Conservation (phyloP, 2,113 vertebrate species). For the Fulica atra region DNA sequence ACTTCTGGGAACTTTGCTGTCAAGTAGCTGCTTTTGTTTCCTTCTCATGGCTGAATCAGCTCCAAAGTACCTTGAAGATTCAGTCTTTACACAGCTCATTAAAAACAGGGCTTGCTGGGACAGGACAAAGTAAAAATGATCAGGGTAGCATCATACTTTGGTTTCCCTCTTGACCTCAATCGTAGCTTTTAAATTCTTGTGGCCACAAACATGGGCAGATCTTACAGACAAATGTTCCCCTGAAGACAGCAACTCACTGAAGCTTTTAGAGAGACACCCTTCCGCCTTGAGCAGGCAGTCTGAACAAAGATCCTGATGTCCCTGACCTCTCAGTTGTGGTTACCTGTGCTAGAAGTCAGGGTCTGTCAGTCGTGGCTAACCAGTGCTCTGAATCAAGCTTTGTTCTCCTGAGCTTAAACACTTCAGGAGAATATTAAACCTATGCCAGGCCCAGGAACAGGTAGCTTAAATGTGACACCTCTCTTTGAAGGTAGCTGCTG, state of each 20-base stretch:
- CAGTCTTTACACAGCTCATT: background rate
- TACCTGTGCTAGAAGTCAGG: background rate
- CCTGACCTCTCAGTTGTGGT: background rate
- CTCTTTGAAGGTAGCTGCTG: background rate
- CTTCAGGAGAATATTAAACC: background rate
- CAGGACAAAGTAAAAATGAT: background rate
- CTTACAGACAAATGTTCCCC: background rate
- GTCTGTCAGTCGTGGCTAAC: background rate
- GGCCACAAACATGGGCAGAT: background rate
- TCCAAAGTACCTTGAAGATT: background rate
- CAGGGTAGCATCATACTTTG: background rate
- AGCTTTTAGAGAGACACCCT: background rate
- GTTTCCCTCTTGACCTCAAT: background rate
- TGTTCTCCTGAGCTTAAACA: background rate
- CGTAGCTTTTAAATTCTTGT: background rate
- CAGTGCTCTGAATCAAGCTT: background rate
- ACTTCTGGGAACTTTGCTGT: background rate
- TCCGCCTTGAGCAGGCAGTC: background rate
- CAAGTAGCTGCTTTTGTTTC: background rate
- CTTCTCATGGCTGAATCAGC: background rate
- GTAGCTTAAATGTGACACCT: background rate
- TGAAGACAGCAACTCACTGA: background rate
- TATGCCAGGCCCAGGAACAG: background rate
- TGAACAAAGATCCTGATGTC: background rate
- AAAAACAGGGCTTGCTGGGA: background rate